Percentiles rank a stretch among this genome's conserved stretches.
These are phyloP conservation scores for Tinamus guttatus DNA, from an alignment of 2,113 vertebrate species.

Conservation along the genomic window DNA sequence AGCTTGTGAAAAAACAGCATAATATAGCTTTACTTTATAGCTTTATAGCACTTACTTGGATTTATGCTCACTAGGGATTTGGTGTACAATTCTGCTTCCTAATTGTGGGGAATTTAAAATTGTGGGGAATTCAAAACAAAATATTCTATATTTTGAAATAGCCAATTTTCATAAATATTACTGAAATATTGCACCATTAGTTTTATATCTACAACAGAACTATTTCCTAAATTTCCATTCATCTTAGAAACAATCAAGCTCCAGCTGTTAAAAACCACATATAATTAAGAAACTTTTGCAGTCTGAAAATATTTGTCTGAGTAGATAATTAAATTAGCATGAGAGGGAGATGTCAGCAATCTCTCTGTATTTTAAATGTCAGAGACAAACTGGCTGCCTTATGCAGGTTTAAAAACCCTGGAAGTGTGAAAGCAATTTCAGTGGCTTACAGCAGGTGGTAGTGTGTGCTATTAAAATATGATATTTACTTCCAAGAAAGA, in stretches of 20 bases:
- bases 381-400: background rate
- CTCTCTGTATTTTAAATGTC: background rate
- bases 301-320: slow-evolving; percentile 19
- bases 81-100: background rate
- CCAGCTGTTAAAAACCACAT: background rate
- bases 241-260: background rate
- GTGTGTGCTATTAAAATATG: slow-evolving; percentile 57
- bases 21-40: background rate
- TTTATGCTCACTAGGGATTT: background rate
- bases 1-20: background rate
- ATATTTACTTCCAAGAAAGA: slow-evolving; percentile 26
- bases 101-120: background rate
- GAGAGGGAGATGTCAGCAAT: background rate
- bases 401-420: background rate
- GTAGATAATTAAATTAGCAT: background rate
- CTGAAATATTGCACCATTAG: background rate
- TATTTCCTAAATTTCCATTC: background rate
- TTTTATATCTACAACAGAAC: background rate
- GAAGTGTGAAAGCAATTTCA: background rate
- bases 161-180: background rate
- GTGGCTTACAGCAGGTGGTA: slow-evolving; percentile 72
- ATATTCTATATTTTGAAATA: background rate
- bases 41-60: background rate
- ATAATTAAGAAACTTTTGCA: background rate
- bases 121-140: too few species aligned